phyloP scores from a whole-genome alignment of 2,113 vertebrate genomes.

The Podarcis muralis region DNA sequence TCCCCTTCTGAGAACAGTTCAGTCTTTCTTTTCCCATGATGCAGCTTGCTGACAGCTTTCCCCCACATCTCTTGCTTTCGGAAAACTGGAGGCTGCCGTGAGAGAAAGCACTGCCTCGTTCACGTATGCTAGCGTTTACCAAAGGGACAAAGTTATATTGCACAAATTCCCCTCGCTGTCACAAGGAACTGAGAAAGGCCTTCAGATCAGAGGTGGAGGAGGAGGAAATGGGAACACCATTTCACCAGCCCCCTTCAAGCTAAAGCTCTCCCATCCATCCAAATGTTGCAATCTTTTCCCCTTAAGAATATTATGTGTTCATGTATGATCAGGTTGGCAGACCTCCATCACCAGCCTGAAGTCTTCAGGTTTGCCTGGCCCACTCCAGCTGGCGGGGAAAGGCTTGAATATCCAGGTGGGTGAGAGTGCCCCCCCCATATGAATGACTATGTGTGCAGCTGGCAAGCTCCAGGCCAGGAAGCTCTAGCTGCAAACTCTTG shows the following conservation, averaged over 20 bases:
- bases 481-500: too few species aligned
- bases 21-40: conserved; percentile 27
- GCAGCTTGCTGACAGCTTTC: conserved; percentile 14
- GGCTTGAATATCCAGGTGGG: too few species aligned
- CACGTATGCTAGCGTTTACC: background rate
- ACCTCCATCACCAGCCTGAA: too few species aligned
- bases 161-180: too few species aligned
- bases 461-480: too few species aligned
- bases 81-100: conserved; percentile 44
- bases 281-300: background rate
- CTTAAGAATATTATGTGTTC: background rate
- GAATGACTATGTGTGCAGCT: too few species aligned
- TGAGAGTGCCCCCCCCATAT: too few species aligned
- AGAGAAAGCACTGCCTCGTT: background rate
- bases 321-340: too few species aligned
- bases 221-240: background rate
- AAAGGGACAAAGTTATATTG: background rate
- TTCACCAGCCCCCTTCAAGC: background rate
- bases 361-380: too few species aligned
- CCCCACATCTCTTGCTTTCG: conserved; percentile 13
- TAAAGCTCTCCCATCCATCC: background rate
- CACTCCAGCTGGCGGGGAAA: too few species aligned
- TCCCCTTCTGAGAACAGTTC: conserved; percentile 45
- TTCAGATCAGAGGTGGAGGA: background rate
- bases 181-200: background rate